These are phyloP conservation scores for Cryptus armator DNA, from an alignment of 2,888 invertebrate genomes.

Conservation along the genomic window DNA sequence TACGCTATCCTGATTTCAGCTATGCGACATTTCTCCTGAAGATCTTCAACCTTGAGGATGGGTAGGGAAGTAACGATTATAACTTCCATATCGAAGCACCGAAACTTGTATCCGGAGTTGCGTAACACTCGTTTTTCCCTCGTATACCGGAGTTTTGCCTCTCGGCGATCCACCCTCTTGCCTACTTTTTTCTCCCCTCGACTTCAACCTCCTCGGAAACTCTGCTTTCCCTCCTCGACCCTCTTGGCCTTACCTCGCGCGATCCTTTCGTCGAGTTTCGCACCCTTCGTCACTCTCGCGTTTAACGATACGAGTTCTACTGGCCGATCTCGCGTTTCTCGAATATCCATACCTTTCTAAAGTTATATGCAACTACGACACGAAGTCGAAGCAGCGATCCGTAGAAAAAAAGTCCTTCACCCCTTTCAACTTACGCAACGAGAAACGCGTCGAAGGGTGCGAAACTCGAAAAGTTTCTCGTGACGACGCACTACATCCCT, in stretches of 20 bases:
- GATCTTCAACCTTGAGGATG: background rate
- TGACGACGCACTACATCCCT: slow-evolving; percentile 14
- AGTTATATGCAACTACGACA: slow-evolving; percentile 25
- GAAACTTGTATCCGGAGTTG: slow-evolving; percentile 61
- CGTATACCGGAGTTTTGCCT: slow-evolving; percentile 40
- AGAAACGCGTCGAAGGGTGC: slow-evolving; percentile 45
- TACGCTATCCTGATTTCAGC: background rate
- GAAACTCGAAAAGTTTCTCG: slow-evolving; percentile 55
- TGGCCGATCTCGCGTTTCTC: slow-evolving; percentile 26
- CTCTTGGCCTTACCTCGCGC: background rate
- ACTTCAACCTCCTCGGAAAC: slow-evolving; percentile 28
- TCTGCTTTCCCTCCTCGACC: slow-evolving; percentile 36
- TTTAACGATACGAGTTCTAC: slow-evolving; percentile 58
- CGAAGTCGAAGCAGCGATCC: slow-evolving; percentile 1
- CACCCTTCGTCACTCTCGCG: slow-evolving; percentile 41
- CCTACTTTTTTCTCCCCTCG: slow-evolving; percentile 43
- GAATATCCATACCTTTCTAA: slow-evolving; percentile 24
- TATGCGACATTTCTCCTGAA: background rate
- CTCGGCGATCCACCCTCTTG: slow-evolving; percentile 42
- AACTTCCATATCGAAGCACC: slow-evolving; percentile 65
- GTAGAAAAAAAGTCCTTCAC: slow-evolving; percentile 7
- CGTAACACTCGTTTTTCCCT: slow-evolving; percentile 35
- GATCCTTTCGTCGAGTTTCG: background rate
- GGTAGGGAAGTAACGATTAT: slow-evolving; percentile 62
- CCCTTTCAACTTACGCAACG: slow-evolving; percentile 49